Conservation (phyloP, 2,113 vertebrate species). For the Pungitius pungitius region DNA sequence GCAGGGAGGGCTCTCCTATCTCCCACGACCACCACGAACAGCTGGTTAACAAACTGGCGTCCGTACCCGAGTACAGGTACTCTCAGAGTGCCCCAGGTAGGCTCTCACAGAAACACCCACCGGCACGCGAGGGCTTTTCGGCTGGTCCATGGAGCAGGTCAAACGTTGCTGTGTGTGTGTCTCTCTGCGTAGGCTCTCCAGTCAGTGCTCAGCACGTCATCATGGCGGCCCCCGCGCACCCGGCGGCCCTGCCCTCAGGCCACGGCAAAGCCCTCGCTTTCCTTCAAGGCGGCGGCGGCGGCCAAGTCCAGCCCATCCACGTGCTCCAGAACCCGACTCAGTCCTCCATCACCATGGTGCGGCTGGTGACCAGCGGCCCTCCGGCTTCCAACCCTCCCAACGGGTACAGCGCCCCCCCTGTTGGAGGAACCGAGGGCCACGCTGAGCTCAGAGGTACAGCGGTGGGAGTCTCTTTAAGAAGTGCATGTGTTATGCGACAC, state of each 20-base stretch:
- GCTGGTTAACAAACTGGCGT: slow-evolving; percentile 87
- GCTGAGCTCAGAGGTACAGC: slow-evolving; percentile 78
- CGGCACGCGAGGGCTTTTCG: not conserved
- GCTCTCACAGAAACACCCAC: slow-evolving; percentile 17
- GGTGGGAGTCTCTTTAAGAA: not conserved
- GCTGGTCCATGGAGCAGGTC: not conserved
- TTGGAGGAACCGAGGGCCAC: slow-evolving; percentile 80
- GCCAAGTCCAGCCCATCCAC: slow-evolving; percentile 88
- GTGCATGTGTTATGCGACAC: not conserved
- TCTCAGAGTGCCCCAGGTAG: slow-evolving; percentile 97
- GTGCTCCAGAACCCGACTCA: slow-evolving; percentile 86
- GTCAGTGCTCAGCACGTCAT: slow-evolving; percentile 93
- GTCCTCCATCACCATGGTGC: slow-evolving; percentile 92
- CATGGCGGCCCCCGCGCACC: slow-evolving; percentile 91
- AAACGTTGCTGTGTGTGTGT: slow-evolving; percentile 16
- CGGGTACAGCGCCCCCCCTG: slow-evolving; percentile 88
- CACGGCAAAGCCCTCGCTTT: slow-evolving; percentile 89
- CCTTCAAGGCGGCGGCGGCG: slow-evolving; percentile 87
- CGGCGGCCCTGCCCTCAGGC: slow-evolving; percentile 73
- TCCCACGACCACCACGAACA: slow-evolving; percentile 92
- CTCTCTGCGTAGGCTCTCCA: slow-evolving; percentile 86
- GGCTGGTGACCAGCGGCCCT: slow-evolving; percentile 87
- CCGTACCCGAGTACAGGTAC: slow-evolving; percentile 95
- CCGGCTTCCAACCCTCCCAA: slow-evolving; percentile 86
- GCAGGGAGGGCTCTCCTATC: slow-evolving; percentile 94